Conservation (phyloP, 2,888 invertebrate species). For the Bombylius major region DNA sequence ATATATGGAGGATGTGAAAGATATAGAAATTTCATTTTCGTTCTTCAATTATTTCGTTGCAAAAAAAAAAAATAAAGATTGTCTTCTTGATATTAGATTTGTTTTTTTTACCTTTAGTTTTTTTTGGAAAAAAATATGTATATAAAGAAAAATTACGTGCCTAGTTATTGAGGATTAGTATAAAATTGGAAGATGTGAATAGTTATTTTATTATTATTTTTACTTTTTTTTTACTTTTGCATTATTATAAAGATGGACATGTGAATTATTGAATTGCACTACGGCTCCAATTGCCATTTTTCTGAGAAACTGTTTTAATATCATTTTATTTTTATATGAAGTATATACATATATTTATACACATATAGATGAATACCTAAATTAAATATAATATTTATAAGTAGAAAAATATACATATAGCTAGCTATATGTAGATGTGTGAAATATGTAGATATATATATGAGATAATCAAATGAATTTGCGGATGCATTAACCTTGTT, state of each 20-base stretch:
- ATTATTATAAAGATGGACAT: conserved; percentile 3
- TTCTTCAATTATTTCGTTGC: too few species aligned
- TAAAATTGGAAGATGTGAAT: too few species aligned
- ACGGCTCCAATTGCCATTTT: conserved; percentile 9
- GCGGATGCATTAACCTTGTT: conserved; percentile 16
- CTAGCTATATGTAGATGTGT: neutral
- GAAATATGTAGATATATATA: too few species aligned
- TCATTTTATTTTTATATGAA: neutral
- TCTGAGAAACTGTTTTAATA: neutral
- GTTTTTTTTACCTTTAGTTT: too few species aligned
- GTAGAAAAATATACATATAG: neutral
- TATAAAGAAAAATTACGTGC: conserved; percentile 2
- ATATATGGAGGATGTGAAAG: too few species aligned
- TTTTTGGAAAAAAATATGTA: too few species aligned
- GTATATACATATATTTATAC: too few species aligned
- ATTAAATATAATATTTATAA: neutral
- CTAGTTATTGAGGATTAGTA: neutral
- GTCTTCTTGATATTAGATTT: too few species aligned
- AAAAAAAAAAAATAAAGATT: too few species aligned
- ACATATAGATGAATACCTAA: neutral
- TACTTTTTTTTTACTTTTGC: too few species aligned
- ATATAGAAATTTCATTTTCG: too few species aligned
- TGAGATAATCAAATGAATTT: conserved; percentile 8
- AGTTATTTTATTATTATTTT: too few species aligned
- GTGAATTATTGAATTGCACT: conserved; percentile 12